These are phyloP conservation scores for Tipula helvola DNA, from an alignment of 2,888 invertebrate genomes.

Conservation along the genomic window DNA sequence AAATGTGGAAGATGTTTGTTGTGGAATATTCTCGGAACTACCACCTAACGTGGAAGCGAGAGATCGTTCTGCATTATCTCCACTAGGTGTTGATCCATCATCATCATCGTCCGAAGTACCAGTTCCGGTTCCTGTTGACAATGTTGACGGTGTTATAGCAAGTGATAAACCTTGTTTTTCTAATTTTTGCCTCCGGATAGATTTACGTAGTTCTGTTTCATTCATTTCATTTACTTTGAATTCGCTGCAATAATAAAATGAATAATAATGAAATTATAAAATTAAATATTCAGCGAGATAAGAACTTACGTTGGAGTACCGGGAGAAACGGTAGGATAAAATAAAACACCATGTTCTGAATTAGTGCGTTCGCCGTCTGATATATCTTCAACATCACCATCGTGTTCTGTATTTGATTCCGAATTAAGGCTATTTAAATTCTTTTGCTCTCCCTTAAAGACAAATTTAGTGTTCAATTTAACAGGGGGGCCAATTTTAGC, in stretches of 20 bases:
- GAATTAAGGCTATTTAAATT: conserved; percentile 10
- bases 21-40: conserved; percentile 49
- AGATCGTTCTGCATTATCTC: conserved; percentile 64
- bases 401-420: conserved; percentile 64
- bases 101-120: conserved; percentile 67
- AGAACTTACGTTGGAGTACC: conserved; percentile 34
- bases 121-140: conserved; percentile 44
- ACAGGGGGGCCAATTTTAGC: neutral
- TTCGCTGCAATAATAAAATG: conserved; percentile 42
- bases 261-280: neutral
- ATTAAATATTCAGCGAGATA: neutral
- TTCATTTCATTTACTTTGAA: conserved; percentile 84
- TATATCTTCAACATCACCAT: conserved; percentile 76
- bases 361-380: conserved; percentile 70
- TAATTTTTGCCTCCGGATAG: conserved; percentile 54
- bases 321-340: conserved; percentile 47
- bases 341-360: conserved; percentile 58
- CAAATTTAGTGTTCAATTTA: neutral
- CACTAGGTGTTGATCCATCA: conserved; percentile 66
- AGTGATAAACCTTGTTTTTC: conserved; percentile 38
- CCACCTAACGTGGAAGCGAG: conserved; percentile 52
- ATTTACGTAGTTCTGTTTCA: conserved; percentile 67
- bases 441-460: conserved; percentile 4
- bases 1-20: conserved; percentile 28
- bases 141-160: conserved; percentile 35